A percentile compares a stretch with the other conserved stretches of the same genome.
These are phyloP conservation scores for Rhinogobio ventralis DNA, from an alignment of 2,797 vertebrate species.

Conservation along the genomic window DNA sequence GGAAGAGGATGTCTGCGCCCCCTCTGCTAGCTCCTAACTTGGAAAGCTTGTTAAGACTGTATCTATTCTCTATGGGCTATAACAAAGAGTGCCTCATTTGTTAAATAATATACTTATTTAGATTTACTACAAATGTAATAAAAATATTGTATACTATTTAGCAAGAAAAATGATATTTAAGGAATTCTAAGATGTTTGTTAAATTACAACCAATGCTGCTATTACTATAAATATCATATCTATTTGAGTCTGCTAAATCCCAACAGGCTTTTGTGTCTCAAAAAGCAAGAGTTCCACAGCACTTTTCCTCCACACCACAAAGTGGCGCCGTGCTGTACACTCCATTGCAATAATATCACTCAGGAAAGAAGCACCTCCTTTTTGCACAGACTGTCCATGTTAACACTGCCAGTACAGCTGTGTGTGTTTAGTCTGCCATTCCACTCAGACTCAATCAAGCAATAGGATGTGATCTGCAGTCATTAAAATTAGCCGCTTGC, in stretches of 20 bases:
- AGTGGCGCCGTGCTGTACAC: constrained; percentile 71
- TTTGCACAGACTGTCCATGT: constrained; percentile 65
- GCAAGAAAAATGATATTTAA: neutral
- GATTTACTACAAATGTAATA: neutral
- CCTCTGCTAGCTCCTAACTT: constrained; percentile 16
- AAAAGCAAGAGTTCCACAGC: neutral
- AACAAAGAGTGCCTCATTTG: neutral
- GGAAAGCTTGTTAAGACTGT: constrained; percentile 1
- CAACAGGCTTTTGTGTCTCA: constrained; percentile 6
- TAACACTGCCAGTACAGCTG: constrained; percentile 65
- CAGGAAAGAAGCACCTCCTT: constrained; percentile 65
- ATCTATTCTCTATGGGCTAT: neutral
- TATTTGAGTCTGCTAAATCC: constrained; percentile 30
- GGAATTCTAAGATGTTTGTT: neutral
- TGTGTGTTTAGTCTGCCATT: constrained; percentile 68
- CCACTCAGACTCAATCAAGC: constrained; percentile 65
- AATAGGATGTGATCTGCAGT: constrained; percentile 71
- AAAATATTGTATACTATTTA: neutral
- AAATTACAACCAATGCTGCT: neutral
- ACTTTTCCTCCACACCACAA: constrained; percentile 78
- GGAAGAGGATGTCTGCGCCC: constrained; percentile 1
- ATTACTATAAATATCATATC: neutral
- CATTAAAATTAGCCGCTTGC: constrained; percentile 75
- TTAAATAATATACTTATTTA: neutral
- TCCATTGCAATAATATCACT: constrained; percentile 41